Evolutionary conservation across 2,797 vertebrate species (phyloP).

Genomic region (Aulostomus chinensis): DNA sequence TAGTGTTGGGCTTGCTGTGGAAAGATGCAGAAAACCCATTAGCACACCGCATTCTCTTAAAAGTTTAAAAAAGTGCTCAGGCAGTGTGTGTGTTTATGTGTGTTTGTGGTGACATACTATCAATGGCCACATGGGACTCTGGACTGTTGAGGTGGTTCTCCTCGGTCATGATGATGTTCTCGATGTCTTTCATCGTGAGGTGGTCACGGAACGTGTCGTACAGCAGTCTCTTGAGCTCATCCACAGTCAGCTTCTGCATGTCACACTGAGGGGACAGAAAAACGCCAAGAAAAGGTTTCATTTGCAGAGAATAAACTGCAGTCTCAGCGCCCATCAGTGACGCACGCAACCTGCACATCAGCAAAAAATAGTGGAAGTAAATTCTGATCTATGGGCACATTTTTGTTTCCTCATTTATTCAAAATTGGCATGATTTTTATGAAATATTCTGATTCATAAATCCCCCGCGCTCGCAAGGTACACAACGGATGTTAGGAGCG

Average conservation of each 20-base stretch:
- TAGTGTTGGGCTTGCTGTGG: slow-evolving; percentile 93
- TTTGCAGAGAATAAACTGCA: slow-evolving; percentile 27
- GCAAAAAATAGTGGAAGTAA: no score
- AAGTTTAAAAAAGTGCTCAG: neutral
- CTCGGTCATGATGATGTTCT: slow-evolving; percentile 98
- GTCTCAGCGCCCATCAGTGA: no score
- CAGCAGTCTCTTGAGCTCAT: slow-evolving; percentile 94
- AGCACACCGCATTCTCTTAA: neutral
- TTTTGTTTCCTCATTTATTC: no score
- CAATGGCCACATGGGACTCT: slow-evolving; percentile 93
- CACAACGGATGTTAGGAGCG: no score
- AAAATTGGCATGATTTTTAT: no score
- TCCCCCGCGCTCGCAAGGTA: no score
- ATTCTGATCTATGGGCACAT: no score
- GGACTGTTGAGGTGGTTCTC: slow-evolving; percentile 94
- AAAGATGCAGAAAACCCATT: slow-evolving; percentile 36
- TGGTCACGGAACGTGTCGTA: slow-evolving; percentile 98
- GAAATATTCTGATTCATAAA: no score
- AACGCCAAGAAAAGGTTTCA: slow-evolving; percentile 21
- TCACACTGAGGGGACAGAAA: slow-evolving; percentile 84
- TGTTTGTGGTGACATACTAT: slow-evolving; percentile 81
- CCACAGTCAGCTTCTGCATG: slow-evolving; percentile 98
- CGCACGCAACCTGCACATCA: no score
- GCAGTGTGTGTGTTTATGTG: no score
- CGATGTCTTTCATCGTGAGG: slow-evolving; percentile 98